These are phyloP conservation scores for Andricus grossulariae DNA, from an alignment of 1,140 invertebrate genomes.

Conservation along the genomic window DNA sequence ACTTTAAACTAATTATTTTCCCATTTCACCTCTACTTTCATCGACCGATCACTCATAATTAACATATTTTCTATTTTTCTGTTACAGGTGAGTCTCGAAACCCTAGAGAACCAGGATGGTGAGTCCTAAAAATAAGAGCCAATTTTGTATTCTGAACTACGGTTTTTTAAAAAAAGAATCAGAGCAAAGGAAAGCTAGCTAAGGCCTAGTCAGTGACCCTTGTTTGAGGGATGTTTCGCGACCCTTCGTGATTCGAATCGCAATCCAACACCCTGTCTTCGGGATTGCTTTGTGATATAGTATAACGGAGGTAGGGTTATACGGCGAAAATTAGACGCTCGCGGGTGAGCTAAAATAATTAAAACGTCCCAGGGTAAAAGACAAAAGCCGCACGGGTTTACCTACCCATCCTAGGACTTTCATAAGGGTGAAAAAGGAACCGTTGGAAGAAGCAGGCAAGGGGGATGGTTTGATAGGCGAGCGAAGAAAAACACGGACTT, in stretches of 20 bases:
- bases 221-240: background rate
- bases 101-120: too few relatives aligned
- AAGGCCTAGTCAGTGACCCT: too few relatives aligned
- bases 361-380: conserved; percentile 68
- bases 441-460: conserved; percentile 47
- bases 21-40: background rate
- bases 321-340: conserved; percentile 71
- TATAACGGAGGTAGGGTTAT: conserved; percentile 39
- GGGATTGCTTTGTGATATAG: conserved; percentile 55
- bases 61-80: background rate
- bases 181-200: too few relatives aligned
- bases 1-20: conserved; percentile 42
- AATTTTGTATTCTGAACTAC: too few relatives aligned
- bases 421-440: conserved; percentile 52
- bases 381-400: conserved; percentile 68
- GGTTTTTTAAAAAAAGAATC: too few relatives aligned
- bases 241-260: conserved; percentile 45
- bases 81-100: conserved; percentile 10
- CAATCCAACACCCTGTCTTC: conserved; percentile 49
- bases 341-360: conserved; percentile 74
- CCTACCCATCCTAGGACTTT: conserved; percentile 58
- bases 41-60: background rate
- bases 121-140: too few relatives aligned
- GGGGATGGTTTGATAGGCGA: conserved; percentile 67
- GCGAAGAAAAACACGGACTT: conserved; percentile 75